Evolutionary conservation across 1,140 invertebrate genomes (phyloP).

Genomic region (Sesamia nonagrioides): DNA sequence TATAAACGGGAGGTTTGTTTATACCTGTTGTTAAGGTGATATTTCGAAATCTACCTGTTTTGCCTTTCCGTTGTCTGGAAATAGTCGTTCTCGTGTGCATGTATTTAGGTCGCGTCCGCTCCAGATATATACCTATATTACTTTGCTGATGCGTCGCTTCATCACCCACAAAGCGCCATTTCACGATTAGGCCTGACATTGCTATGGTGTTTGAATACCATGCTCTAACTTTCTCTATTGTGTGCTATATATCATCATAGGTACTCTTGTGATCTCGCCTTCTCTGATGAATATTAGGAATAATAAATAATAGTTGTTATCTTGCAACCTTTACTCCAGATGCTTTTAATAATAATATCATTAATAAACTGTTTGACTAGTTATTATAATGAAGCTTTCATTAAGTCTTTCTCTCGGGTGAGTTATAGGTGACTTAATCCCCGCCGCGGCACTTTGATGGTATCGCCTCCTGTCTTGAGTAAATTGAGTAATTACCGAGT

Average conservation of each 20-base stretch:
- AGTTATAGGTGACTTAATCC: constrained; percentile 57
- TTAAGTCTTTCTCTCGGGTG: constrained; percentile 52
- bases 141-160: constrained; percentile 73
- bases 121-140: constrained; percentile 72
- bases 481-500: constrained; percentile 81
- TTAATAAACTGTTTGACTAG: constrained; percentile 33
- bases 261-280: not conserved
- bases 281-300: too few relatives aligned
- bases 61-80: constrained; percentile 77
- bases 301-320: not conserved
- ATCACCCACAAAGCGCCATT: constrained; percentile 69
- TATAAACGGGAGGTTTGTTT: constrained; percentile 4
- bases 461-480: constrained; percentile 67
- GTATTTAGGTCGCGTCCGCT: constrained; percentile 81
- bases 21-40: constrained; percentile 55
- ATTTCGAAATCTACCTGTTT: constrained; percentile 82
- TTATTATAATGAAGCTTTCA: constrained; percentile 52
- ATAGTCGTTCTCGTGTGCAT: constrained; percentile 78
- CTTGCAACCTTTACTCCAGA: not conserved
- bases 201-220: constrained; percentile 41
- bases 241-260: not conserved
- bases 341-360: constrained; percentile 18
- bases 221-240: constrained; percentile 34
- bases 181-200: constrained; percentile 58
- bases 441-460: constrained; percentile 65